Evolutionary conservation across 1,140 invertebrate genomes (phyloP).

Genomic region (Magallana angulata): DNA sequence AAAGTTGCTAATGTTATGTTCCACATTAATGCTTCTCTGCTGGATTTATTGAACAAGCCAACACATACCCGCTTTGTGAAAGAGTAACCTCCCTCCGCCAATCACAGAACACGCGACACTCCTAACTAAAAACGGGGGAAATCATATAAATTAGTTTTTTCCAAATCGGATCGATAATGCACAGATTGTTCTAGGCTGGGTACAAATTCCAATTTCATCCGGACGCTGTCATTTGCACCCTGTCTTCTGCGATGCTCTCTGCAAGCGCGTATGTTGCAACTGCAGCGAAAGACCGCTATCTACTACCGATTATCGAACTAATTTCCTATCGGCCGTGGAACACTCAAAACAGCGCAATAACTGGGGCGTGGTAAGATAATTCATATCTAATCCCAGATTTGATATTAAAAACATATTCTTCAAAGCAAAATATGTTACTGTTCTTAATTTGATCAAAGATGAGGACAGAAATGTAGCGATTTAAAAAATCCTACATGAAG

Average conservation of each 20-base stretch:
- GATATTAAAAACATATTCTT: conserved; percentile 1
- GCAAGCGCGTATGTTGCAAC: neutral
- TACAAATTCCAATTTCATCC: conserved; percentile 30
- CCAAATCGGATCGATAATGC: conserved; percentile 3
- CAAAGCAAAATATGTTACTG: neutral
- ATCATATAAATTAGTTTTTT: conserved; percentile 20
- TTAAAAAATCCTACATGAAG: no score
- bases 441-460: no score
- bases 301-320: neutral
- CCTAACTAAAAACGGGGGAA: neutral
- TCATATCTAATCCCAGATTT: neutral
- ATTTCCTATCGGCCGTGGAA: neutral
- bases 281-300: neutral
- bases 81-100: conserved; percentile 3
- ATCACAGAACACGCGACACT: conserved; percentile 6
- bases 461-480: no score
- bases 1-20: neutral
- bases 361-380: conserved; percentile 25
- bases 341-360: neutral
- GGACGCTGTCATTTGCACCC: neutral
- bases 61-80: conserved; percentile 28
- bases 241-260: neutral
- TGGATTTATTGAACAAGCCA: conserved; percentile 18
- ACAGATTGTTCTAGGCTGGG: neutral
- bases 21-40: neutral